A percentile compares a stretch with the other conserved stretches of the same genome.
phyloP scores from a whole-genome alignment of 2,113 vertebrate genomes.

The Indicator maculatus region DNA sequence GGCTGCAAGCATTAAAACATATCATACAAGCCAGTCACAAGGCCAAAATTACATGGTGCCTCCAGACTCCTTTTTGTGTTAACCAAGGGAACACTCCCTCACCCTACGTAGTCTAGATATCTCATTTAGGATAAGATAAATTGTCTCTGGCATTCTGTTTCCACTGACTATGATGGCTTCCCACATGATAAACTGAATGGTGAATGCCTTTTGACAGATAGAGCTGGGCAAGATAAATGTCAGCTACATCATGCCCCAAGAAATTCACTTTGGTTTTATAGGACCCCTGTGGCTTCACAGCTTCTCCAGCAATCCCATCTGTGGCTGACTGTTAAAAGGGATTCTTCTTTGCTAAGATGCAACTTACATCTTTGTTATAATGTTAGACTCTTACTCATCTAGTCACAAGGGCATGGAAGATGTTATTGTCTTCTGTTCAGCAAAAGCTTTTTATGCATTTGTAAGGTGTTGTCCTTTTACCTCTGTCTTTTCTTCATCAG shows the following conservation, averaged over 20 bases:
- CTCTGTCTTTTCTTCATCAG: neutral
- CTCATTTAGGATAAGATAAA: neutral
- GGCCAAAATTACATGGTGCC: neutral
- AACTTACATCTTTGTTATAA: neutral
- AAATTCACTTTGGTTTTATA: constrained; percentile 12
- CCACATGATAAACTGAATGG: neutral
- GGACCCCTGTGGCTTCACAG: neutral
- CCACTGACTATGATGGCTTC: neutral
- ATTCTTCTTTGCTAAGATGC: neutral
- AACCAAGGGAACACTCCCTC: neutral
- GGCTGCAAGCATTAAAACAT: neutral
- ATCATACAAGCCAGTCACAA: neutral
- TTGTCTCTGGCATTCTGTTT: neutral
- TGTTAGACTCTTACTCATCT: neutral
- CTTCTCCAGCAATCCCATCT: neutral
- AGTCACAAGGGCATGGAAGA: neutral
- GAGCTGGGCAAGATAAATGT: constrained; percentile 1
- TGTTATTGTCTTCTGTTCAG: neutral
- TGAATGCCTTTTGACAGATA: constrained; percentile 1
- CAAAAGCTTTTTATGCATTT: neutral
- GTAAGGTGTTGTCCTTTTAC: neutral
- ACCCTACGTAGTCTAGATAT: neutral
- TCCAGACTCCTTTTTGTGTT: neutral
- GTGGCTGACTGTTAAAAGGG: neutral
- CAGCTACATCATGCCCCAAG: neutral